Evolutionary conservation across 2,113 vertebrate genomes (phyloP).

Genomic region (Erinaceus europaeus): DNA sequence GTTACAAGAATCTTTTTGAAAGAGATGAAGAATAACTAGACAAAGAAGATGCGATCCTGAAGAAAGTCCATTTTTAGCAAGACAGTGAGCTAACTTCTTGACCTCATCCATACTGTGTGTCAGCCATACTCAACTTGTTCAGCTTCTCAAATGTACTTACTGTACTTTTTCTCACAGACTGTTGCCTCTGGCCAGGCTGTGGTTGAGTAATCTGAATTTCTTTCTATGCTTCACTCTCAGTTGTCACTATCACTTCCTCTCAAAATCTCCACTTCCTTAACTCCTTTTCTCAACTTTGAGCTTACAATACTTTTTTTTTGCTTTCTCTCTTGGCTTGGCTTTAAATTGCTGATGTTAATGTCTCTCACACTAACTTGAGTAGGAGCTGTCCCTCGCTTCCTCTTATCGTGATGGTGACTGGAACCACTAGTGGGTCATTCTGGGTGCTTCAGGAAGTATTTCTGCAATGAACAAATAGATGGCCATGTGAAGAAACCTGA

Average conservation of each 20-base stretch:
- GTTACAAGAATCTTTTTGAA: slow-evolving; percentile 26
- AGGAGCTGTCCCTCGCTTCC: neutral
- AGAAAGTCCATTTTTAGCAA: neutral
- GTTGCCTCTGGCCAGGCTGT: neutral
- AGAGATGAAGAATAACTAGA: neutral
- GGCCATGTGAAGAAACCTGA: neutral
- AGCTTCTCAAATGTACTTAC: neutral
- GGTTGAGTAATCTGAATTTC: neutral
- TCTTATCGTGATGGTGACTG: neutral
- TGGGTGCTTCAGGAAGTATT: neutral
- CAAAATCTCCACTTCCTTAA: neutral
- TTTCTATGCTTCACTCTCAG: neutral
- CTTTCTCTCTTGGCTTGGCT: neutral
- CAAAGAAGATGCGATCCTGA: neutral
- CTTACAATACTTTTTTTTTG: neutral
- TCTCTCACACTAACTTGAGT: neutral
- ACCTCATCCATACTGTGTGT: neutral
- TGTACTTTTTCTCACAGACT: neutral
- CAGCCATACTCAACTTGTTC: neutral
- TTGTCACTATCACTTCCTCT: neutral
- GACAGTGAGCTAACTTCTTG: neutral
- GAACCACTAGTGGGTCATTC: neutral
- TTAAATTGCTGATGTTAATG: neutral
- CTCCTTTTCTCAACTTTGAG: neutral
- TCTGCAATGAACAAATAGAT: slow-evolving; percentile 19